Percentiles rank a stretch among this genome's conserved stretches.
These are phyloP conservation scores for Gallinago solitaria DNA, from an alignment of 2,797 vertebrate genomes.

Conservation along the genomic window DNA sequence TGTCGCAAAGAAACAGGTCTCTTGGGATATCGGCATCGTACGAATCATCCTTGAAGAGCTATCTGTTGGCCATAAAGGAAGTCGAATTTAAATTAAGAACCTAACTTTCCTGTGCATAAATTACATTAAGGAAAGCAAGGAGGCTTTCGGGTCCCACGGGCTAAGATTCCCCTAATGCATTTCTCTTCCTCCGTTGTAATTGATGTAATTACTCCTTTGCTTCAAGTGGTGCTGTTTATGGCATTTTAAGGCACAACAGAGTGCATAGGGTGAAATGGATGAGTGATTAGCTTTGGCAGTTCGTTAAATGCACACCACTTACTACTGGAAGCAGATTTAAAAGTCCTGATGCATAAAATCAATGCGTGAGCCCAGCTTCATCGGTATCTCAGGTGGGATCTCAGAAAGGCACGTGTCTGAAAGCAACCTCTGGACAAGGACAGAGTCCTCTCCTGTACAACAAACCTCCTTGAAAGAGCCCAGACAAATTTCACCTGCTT, in stretches of 20 bases:
- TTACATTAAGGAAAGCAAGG: not conserved
- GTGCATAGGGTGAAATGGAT: not conserved
- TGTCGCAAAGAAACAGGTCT: not conserved
- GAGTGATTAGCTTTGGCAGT: not conserved
- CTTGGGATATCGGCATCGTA: not conserved
- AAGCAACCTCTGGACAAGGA: not conserved
- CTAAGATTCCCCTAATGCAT: not conserved
- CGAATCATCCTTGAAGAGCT: not conserved
- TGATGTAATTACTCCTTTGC: not conserved
- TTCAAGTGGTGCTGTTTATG: not conserved
- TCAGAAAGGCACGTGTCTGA: not conserved
- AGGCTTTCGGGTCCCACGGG: not conserved
- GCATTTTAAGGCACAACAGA: not conserved
- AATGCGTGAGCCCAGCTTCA: not conserved
- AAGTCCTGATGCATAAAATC: not conserved
- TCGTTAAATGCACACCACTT: not conserved
- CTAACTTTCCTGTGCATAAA: not conserved
- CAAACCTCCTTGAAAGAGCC: not conserved
- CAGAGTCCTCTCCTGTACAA: not conserved
- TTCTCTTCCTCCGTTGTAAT: not conserved
- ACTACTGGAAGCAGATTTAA: not conserved
- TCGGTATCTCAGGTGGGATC: not conserved
- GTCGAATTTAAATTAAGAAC: not conserved
- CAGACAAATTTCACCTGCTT: not conserved
- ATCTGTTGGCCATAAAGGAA: not conserved